phyloP scores from a whole-genome alignment of 23 tunicate species.

The Diplosoma virens region DNA sequence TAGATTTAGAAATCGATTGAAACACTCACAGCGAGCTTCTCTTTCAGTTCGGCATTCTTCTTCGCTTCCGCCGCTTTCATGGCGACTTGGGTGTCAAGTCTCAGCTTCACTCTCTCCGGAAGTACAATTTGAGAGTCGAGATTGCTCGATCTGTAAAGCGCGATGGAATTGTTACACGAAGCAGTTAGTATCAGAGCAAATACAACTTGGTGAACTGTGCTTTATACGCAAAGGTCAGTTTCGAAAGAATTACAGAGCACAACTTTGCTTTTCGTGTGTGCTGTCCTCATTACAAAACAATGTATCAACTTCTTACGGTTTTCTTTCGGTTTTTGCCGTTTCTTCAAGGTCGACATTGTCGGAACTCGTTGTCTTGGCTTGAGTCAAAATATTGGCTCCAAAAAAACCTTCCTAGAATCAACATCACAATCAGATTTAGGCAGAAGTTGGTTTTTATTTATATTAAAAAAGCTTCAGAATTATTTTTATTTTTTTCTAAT shows the following conservation, averaged over 20 bases:
- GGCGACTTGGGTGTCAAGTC: slow-evolving; percentile 62
- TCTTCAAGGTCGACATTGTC: background rate
- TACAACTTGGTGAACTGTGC: no score
- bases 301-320: no score
- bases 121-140: slow-evolving; percentile 36
- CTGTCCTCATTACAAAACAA: no score
- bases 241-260: no score
- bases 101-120: slow-evolving; percentile 54
- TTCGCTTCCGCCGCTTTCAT: slow-evolving; percentile 48
- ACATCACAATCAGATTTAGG: background rate
- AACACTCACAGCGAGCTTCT: slow-evolving; percentile 29
- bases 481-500: no score
- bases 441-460: no score
- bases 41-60: slow-evolving; percentile 48
- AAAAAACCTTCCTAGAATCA: slow-evolving; percentile 63
- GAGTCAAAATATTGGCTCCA: slow-evolving; percentile 20
- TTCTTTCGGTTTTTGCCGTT: background rate
- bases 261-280: no score
- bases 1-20: background rate
- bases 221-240: no score
- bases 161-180: no score
- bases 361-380: background rate
- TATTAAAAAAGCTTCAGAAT: no score
- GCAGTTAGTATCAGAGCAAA: no score
- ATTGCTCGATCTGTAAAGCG: background rate